A percentile compares a stretch with the other conserved stretches of the same genome.
Conservation (phyloP, 2,113 vertebrate genomes). For the Chaetops frenatus region DNA sequence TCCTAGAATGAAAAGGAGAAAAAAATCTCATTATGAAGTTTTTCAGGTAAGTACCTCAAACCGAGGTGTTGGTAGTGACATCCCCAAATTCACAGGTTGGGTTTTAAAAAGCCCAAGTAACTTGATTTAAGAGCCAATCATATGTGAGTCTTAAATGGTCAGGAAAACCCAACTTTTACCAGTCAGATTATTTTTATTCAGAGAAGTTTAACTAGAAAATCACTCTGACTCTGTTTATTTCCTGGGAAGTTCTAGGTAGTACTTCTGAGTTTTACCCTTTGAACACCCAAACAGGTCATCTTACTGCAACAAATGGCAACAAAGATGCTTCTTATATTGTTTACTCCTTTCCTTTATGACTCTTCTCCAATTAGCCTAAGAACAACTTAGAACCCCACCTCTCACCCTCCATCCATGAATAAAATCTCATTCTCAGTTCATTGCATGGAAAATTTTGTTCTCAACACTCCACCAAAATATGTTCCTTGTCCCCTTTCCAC, state of each 20-base stretch:
- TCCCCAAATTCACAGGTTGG: not conserved
- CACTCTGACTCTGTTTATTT: not conserved
- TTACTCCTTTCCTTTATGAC: not conserved
- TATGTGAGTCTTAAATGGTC: not conserved
- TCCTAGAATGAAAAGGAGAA: too few relatives aligned
- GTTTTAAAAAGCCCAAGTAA: not conserved
- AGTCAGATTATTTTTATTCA: not conserved
- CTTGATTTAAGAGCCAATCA: not conserved
- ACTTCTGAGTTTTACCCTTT: not conserved
- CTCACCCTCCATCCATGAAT: not conserved
- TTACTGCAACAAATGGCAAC: not conserved
- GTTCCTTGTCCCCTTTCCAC: not conserved
- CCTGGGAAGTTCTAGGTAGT: not conserved
- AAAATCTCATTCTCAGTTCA: not conserved
- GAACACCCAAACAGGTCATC: not conserved
- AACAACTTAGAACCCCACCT: not conserved
- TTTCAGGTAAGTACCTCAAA: too few relatives aligned
- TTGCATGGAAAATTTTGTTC: not conserved
- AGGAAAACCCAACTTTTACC: not conserved
- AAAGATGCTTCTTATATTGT: not conserved
- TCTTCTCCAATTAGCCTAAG: not conserved
- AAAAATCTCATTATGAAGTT: too few relatives aligned
- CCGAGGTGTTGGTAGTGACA: not conserved
- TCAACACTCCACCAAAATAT: not conserved
- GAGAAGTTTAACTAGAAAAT: not conserved